Percentiles rank a stretch among this genome's conserved stretches.
These are phyloP conservation scores for Perca fluviatilis DNA, from an alignment of 2,113 vertebrate genomes.

Conservation along the genomic window DNA sequence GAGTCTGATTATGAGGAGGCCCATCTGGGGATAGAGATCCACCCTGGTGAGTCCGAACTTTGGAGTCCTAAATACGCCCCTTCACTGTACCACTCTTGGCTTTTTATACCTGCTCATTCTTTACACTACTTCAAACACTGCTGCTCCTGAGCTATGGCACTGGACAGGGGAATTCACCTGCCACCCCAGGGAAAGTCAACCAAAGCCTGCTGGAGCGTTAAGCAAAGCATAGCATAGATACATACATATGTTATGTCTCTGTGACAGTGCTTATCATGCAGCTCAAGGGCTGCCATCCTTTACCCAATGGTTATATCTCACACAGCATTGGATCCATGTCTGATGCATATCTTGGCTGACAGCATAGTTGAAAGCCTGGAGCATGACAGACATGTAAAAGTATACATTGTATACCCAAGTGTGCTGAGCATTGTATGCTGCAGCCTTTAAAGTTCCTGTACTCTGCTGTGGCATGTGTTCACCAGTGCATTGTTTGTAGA, in stretches of 20 bases:
- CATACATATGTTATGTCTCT: constrained; percentile 79
- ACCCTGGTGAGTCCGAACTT: constrained; percentile 47
- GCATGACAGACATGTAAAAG: constrained; percentile 77
- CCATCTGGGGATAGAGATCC: constrained; percentile 66
- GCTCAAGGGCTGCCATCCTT: constrained; percentile 78
- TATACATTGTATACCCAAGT: constrained; percentile 60
- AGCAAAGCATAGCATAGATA: constrained; percentile 73
- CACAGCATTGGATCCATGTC: constrained; percentile 75
- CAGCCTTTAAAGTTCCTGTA: constrained; percentile 35
- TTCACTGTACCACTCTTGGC: constrained; percentile 2
- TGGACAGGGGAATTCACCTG: constrained; percentile 62
- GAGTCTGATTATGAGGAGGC: constrained; percentile 57
- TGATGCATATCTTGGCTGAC: constrained; percentile 79
- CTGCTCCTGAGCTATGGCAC: constrained; percentile 12
- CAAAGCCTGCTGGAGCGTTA: constrained; percentile 59
- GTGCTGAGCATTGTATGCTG: constrained; percentile 3
- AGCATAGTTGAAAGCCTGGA: constrained; percentile 69
- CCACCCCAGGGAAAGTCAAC: constrained; percentile 68
- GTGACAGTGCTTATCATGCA: constrained; percentile 81
- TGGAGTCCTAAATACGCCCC: constrained; percentile 20
- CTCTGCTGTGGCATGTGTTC: constrained; percentile 43
- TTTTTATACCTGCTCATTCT: constrained; percentile 4
- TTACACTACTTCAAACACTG: constrained; percentile 21
- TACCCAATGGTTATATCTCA: constrained; percentile 79
- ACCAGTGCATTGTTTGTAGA: constrained; percentile 42